Conservation (phyloP, 1,140 invertebrate genomes). For the Aphelenchoides avenae region DNA sequence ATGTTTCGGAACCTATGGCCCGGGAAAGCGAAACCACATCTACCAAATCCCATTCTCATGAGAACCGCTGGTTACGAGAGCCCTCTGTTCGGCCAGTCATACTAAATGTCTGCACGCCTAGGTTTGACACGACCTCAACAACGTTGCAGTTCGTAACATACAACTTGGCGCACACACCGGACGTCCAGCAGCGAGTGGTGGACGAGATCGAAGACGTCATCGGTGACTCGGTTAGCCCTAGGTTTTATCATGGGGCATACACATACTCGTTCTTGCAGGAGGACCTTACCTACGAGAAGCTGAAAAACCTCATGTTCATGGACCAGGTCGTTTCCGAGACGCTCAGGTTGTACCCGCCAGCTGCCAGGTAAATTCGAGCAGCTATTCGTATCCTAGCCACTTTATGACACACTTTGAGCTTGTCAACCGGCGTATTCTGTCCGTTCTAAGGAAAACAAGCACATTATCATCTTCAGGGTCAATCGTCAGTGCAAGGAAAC, state of each 20-base stretch:
- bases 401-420: too few species aligned
- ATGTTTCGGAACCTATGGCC: too few species aligned
- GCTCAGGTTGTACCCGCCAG: conserved; percentile 19
- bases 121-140: conserved; percentile 59
- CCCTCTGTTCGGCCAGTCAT: too few species aligned
- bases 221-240: conserved; percentile 7
- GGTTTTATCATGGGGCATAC: not conserved
- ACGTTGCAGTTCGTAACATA: conserved; percentile 46
- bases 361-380: conserved; percentile 22
- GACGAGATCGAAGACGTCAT: conserved; percentile 23
- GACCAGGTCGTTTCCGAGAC: conserved; percentile 25
- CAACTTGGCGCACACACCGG: conserved; percentile 48
- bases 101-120: too few species aligned
- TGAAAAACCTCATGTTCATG: conserved; percentile 16
- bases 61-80: too few species aligned
- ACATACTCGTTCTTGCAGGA: too few species aligned
- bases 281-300: conserved; percentile 18
- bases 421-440: too few species aligned
- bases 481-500: conserved; percentile 16
- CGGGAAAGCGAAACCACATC: too few species aligned
- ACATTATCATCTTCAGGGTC: conserved; percentile 2
- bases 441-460: too few species aligned
- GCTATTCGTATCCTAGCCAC: too few species aligned
- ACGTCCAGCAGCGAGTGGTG: conserved; percentile 45
- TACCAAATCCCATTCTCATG: too few species aligned